Evolutionary conservation across 1,140 invertebrate genomes (phyloP).

Genomic region (Drosophila mauritiana): DNA sequence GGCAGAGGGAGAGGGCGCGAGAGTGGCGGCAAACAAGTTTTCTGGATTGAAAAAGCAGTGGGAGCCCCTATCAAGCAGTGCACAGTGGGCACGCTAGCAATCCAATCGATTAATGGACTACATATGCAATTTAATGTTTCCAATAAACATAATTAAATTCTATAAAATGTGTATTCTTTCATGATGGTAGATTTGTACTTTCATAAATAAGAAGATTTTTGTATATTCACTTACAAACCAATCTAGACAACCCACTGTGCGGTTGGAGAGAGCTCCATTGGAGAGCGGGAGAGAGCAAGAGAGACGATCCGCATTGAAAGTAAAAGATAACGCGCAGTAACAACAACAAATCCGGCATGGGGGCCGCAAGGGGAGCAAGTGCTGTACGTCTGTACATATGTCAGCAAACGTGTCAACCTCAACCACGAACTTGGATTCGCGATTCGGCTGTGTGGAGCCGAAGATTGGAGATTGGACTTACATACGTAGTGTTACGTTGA

Average conservation of each 20-base stretch:
- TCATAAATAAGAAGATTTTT: no score
- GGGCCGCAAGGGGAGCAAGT: neutral
- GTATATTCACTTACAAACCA: no score
- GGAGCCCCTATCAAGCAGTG: slow-evolving; percentile 23
- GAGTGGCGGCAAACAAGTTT: slow-evolving; percentile 65
- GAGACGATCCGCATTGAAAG: slow-evolving; percentile 70
- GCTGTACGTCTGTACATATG: slow-evolving; percentile 23
- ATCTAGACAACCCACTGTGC: neutral
- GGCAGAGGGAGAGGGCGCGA: slow-evolving; percentile 10
- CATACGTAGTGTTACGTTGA: slow-evolving; percentile 27
- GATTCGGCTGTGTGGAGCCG: slow-evolving; percentile 27
- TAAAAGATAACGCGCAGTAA: slow-evolving; percentile 79
- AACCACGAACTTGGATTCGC: slow-evolving; percentile 49
- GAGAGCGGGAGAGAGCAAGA: slow-evolving; percentile 17
- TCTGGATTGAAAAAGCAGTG: slow-evolving; percentile 49
- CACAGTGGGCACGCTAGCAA: slow-evolving; percentile 12
- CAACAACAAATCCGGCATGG: slow-evolving; percentile 31
- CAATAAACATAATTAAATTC: neutral
- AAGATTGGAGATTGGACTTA: slow-evolving; percentile 15
- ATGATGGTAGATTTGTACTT: no score
- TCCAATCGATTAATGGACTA: neutral
- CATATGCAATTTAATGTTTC: neutral
- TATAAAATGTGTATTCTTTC: neutral
- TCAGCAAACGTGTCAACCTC: slow-evolving; percentile 64
- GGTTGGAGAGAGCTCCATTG: slow-evolving; percentile 4